phyloP scores from a whole-genome alignment of 2,113 vertebrate genomes.

The Varanus komodoensis region DNA sequence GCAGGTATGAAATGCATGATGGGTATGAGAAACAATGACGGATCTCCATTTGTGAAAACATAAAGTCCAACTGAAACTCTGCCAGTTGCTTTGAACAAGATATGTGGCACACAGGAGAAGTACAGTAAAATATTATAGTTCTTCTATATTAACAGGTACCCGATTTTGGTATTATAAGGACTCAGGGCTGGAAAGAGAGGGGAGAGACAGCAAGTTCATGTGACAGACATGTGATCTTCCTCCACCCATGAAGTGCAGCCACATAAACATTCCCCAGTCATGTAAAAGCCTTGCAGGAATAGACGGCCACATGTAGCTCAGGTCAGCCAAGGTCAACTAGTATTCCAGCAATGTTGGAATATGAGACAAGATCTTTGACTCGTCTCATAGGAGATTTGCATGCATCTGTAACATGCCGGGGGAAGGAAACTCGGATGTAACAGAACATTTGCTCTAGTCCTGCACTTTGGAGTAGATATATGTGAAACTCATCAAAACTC shows the following conservation, averaged over 20 bases:
- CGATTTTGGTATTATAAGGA: too few relatives aligned
- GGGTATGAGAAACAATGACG: too few relatives aligned
- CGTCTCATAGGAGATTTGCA: not conserved
- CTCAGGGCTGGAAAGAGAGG: not conserved
- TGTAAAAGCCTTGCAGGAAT: not conserved
- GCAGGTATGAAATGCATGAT: too few relatives aligned
- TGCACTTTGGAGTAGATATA: not conserved
- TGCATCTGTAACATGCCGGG: not conserved
- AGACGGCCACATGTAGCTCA: not conserved
- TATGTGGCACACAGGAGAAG: too few relatives aligned
- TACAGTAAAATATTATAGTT: too few relatives aligned
- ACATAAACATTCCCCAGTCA: not conserved
- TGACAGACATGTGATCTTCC: not conserved
- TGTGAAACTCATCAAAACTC: not conserved
- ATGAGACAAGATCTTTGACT: constrained; percentile 34
- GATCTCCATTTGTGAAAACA: too few relatives aligned
- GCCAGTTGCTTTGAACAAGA: too few relatives aligned
- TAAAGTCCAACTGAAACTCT: too few relatives aligned
- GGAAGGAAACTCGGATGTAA: not conserved
- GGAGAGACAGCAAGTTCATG: not conserved
- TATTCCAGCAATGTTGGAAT: not conserved
- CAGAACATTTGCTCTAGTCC: not conserved
- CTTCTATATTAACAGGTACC: too few relatives aligned
- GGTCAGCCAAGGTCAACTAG: constrained; percentile 24
- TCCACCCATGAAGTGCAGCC: not conserved